Base-by-base conservation (phyloP, 1,140 invertebrate genomes). In the Aphaenogaster rudis region DNA sequence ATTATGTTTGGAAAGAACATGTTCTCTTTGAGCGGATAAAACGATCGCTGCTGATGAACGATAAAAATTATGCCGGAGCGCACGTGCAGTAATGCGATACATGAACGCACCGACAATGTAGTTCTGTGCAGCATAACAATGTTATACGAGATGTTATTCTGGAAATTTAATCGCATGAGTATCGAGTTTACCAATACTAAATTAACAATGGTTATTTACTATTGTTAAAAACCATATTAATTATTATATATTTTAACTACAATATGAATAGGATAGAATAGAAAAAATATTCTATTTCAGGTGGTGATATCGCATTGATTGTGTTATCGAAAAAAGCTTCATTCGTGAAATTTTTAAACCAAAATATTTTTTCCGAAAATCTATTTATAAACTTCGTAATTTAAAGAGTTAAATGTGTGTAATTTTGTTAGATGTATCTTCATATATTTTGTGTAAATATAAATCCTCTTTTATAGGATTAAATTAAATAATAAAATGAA, bases 11-110 rank as follows among this genome's bases (percentile, higher is more conserved):
- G 21, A 54, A 59, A 89, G 69, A 80, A 80, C 13, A 81, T 81
- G 80, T 90, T 87, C 63, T 54, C 71, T 82, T 33, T 52, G 77
- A 88, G 77, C 64, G 82, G 64, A 74, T 90, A 89, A 86, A 90
- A 89, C 76, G 69, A 89, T 87, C 67, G 84, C 54, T 50, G 57
- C 67, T 57, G 82, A 90, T 89, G 74, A 86, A 45, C 57, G 17
- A 50, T 59, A 82, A 74, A 82, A 82, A 82, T 82, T 69, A 81
- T 59, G 33, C 28, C 52, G 28, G n/a, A 50, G 61, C 66, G 52
- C 79, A 74, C 52, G 67, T 82, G 79, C 67, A 82, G 67, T 82
- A 82, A 82, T 15, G 17, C 28, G 79, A 72, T 82, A 72, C 67
- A 36, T 21, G 67, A 69, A 28, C 42, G 33, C 33, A 48, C 21